phyloP scores from a whole-genome alignment of 2,888 invertebrate genomes.

The Cosmia trapezina region DNA sequence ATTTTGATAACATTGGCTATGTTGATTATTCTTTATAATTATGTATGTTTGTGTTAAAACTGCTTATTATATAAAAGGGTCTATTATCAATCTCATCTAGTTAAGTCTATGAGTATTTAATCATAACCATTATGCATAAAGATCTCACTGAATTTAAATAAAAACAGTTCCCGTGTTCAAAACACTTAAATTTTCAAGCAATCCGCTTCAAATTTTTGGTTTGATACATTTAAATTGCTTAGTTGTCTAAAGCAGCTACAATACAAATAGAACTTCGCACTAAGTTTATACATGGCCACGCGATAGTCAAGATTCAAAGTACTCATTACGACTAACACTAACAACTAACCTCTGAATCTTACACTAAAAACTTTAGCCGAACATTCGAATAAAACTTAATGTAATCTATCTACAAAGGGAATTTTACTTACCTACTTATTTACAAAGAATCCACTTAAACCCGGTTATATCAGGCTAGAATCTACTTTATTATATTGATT shows the following conservation, averaged over 20 bases:
- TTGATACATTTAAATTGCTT: constrained; percentile 86
- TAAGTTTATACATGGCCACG: constrained; percentile 86
- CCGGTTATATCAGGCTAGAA: constrained; percentile 30
- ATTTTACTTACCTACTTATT: constrained; percentile 75
- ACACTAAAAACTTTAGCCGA: constrained; percentile 68
- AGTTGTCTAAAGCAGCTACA: constrained; percentile 78
- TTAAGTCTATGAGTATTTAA: constrained; percentile 86
- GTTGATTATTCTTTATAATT: constrained; percentile 53
- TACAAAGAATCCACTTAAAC: constrained; percentile 70
- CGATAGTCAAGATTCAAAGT: constrained; percentile 78
- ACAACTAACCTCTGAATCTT: constrained; percentile 72
- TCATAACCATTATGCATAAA: constrained; percentile 81
- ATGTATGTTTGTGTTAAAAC: constrained; percentile 46
- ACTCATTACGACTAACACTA: constrained; percentile 66
- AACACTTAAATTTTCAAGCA: constrained; percentile 90
- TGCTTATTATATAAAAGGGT: constrained; percentile 63
- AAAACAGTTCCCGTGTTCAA: constrained; percentile 85
- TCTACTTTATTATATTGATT: constrained; percentile 50
- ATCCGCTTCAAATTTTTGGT: constrained; percentile 89
- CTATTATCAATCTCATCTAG: constrained; percentile 73
- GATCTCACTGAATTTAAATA: constrained; percentile 83
- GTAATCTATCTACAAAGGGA: constrained; percentile 81
- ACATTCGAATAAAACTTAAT: constrained; percentile 59
- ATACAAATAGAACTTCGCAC: constrained; percentile 67
- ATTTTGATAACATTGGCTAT: constrained; percentile 48